Evolutionary conservation across 2,888 invertebrate genomes (phyloP).

Genomic region (Margaritifera margaritifera): DNA sequence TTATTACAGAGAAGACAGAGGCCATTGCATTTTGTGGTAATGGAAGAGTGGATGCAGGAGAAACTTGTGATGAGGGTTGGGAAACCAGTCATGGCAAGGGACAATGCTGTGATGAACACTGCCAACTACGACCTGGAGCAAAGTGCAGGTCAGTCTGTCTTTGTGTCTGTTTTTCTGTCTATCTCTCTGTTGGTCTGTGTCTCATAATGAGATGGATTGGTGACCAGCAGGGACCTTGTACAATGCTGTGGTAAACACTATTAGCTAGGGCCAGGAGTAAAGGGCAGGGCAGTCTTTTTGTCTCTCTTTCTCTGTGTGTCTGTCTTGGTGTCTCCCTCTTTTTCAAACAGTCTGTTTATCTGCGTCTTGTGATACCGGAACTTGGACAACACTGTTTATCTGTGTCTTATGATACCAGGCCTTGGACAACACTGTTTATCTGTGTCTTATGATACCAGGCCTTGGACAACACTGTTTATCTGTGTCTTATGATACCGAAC

Average conservation of each 20-base stretch:
- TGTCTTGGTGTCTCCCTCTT: too few species aligned
- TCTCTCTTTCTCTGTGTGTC: too few species aligned
- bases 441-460: too few species aligned
- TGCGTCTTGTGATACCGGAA: too few species aligned
- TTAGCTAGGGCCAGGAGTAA: too few species aligned
- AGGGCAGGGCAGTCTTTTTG: too few species aligned
- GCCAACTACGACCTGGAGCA: slow-evolving; percentile 27
- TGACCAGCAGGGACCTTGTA: background rate
- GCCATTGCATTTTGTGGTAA: slow-evolving; percentile 91
- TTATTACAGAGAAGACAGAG: slow-evolving; percentile 28
- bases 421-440: too few species aligned
- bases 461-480: too few species aligned
- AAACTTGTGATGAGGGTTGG: slow-evolving; percentile 94
- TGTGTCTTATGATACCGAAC: too few species aligned
- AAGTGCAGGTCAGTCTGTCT: slow-evolving; percentile 26
- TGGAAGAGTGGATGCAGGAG: slow-evolving; percentile 88
- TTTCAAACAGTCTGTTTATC: too few species aligned
- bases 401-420: too few species aligned
- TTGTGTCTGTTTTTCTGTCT: background rate
- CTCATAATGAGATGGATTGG: background rate
- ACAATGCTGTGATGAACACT: slow-evolving; percentile 26
- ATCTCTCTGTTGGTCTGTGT: background rate
- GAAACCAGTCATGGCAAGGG: slow-evolving; percentile 28
- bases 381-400: too few species aligned
- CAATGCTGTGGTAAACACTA: background rate